Percentiles rank a stretch among this genome's conserved stretches.
Evolutionary conservation across 2,888 invertebrate genomes (phyloP).

Genomic region (Trichacis sp.): DNA sequence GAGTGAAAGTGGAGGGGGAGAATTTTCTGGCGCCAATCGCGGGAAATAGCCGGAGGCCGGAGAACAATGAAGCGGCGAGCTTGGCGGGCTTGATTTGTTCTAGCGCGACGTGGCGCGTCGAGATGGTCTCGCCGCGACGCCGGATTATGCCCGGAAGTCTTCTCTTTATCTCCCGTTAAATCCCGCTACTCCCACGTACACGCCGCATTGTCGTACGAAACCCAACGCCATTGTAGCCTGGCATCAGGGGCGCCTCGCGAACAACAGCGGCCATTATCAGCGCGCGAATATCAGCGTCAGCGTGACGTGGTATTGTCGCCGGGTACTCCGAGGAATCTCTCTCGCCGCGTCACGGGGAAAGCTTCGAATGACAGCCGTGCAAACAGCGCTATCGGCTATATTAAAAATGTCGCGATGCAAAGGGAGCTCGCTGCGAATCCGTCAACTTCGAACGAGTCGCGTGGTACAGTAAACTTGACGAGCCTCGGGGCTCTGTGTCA

Average conservation of each 20-base stretch:
- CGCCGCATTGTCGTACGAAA: conserved; percentile 16
- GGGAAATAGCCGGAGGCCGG: conserved; percentile 50
- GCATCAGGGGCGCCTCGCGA: conserved; percentile 3
- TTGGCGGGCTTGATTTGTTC: conserved; percentile 64
- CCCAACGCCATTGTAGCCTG: conserved; percentile 6
- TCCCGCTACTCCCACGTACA: conserved; percentile 20
- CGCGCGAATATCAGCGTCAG: conserved; percentile 30
- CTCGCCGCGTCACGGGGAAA: conserved; percentile 21
- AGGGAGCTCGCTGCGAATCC: conserved; percentile 19
- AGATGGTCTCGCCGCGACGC: conserved; percentile 64
- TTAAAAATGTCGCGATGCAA: conserved; percentile 63
- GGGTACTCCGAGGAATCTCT: conserved; percentile 6
- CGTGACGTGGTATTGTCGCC: conserved; percentile 42
- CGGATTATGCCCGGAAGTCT: conserved; percentile 69
- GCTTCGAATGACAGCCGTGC: conserved; percentile 57
- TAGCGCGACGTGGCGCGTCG: conserved; percentile 57
- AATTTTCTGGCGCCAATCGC: conserved; percentile 45
- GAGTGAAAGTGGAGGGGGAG: conserved; percentile 15
- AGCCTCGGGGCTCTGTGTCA: conserved; percentile 56
- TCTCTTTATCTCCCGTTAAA: conserved; percentile 57
- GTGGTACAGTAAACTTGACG: conserved; percentile 46
- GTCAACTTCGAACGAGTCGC: neutral
- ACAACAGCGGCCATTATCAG: conserved; percentile 32
- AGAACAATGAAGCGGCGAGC: conserved; percentile 55
- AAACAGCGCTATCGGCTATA: conserved; percentile 62